These are phyloP conservation scores for Enteromius paludinosus DNA, from an alignment of 2,797 vertebrate species.

Conservation along the genomic window DNA sequence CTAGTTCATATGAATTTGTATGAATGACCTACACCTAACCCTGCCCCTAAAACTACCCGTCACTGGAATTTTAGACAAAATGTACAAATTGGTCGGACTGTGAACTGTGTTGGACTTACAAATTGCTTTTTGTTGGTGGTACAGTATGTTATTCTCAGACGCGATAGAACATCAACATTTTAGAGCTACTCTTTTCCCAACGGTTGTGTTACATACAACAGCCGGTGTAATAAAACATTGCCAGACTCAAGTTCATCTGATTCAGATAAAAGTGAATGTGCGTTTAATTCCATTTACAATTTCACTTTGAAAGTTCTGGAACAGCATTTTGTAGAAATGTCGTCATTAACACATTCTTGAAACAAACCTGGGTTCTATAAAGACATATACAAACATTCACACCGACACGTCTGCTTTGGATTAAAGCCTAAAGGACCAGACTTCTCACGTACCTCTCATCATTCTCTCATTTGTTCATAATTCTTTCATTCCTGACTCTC, in stretches of 20 bases:
- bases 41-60: too few relatives aligned
- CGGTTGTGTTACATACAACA: background rate
- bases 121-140: background rate
- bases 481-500: constrained; percentile 24
- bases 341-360: background rate
- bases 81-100: too few relatives aligned
- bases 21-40: too few relatives aligned
- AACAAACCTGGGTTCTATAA: background rate
- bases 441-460: background rate
- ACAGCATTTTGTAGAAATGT: background rate
- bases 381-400: background rate
- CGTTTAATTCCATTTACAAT: background rate
- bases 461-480: constrained; percentile 8
- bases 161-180: background rate
- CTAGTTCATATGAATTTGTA: too few relatives aligned
- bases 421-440: background rate
- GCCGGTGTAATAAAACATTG: background rate
- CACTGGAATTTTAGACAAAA: too few relatives aligned
- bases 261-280: background rate
- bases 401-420: background rate
- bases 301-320: background rate
- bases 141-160: background rate
- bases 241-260: background rate
- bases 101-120: background rate
- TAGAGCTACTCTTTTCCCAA: background rate